Conservation (phyloP, 2,113 vertebrate species). For the Mesoclemmys tuberculata region DNA sequence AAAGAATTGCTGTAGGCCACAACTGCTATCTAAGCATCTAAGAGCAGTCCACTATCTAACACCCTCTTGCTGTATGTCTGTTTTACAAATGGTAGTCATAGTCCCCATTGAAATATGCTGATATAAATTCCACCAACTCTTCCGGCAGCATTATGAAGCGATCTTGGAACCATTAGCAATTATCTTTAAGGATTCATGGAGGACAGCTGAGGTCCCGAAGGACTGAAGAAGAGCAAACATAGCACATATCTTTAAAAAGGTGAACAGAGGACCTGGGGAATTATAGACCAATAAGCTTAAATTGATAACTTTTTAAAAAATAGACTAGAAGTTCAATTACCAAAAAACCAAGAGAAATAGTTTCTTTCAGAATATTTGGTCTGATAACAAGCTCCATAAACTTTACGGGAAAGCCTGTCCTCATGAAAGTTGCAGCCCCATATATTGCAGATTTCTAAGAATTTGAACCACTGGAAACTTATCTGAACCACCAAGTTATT, state of each 20-base stretch:
- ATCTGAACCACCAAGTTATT: neutral
- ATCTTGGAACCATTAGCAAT: no score
- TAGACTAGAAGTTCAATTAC: neutral
- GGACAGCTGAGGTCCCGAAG: conserved; percentile 24
- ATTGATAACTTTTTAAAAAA: no score
- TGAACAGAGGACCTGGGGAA: neutral
- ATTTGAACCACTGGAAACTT: neutral
- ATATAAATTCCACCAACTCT: neutral
- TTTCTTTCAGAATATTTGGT: neutral
- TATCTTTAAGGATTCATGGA: neutral
- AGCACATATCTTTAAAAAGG: neutral
- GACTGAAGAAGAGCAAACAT: conserved; percentile 22
- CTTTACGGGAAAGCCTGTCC: neutral
- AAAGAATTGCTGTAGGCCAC: neutral
- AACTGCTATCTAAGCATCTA: neutral
- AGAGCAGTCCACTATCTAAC: neutral
- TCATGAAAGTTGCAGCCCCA: neutral
- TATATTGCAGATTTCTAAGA: neutral
- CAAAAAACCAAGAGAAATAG: neutral
- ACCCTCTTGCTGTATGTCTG: neutral
- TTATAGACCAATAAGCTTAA: neutral
- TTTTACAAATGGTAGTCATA: neutral
- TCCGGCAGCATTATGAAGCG: neutral
- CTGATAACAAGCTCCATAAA: neutral
- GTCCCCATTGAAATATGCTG: neutral